Evolutionary conservation across 1,140 invertebrate genomes (phyloP), one percentile per base, ranked within the genome.

Genomic region (Solen grandis): DNA sequence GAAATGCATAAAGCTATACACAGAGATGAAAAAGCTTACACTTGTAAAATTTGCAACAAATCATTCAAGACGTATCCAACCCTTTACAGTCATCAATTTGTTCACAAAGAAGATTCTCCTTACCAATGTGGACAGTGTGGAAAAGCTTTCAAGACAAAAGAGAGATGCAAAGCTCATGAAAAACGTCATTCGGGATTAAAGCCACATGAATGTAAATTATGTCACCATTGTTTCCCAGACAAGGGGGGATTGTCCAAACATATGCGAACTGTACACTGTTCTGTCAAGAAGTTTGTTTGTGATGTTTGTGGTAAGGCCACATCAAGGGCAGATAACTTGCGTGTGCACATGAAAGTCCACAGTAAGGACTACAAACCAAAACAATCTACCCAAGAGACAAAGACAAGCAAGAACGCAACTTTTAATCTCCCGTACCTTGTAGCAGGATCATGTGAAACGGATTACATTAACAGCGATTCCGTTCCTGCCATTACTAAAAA

Each of bases 91-190:
- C 90, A 91, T 59, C 84, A 88, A 57, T 95, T 96, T 90, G 95
- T 95, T 2, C 90, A 91, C 68, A 84, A 83, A 46, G 55, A 75
- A 16, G 86, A 88, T 14, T 88, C 75, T 82, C 94, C 94, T 0
- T 94, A 93, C 85, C 91, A 92, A 2, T 95, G 94, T 82, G 87
- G 93, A 85, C 92, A 93, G 54, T 95, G 94, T 85, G 92, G 92
- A 74, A 94, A 94, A 89, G 92, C 93, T 0, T 95, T 95, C 85
- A 94, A 94, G 86, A 94, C 94, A 52, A 93, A 92, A 85, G 93
- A 93, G 70, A 92, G 93, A 27, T 88, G 94, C 36, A 92, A 91
- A 54, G 93, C 93, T 27, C 94, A 94, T 85, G 92, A 93, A 68
- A 90, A 93, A 55, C 91, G 92, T 70, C 94, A 94, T 72, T 90